Base-by-base conservation (phyloP, 2,797 vertebrate species). In the Artibeus lituratus region DNA sequence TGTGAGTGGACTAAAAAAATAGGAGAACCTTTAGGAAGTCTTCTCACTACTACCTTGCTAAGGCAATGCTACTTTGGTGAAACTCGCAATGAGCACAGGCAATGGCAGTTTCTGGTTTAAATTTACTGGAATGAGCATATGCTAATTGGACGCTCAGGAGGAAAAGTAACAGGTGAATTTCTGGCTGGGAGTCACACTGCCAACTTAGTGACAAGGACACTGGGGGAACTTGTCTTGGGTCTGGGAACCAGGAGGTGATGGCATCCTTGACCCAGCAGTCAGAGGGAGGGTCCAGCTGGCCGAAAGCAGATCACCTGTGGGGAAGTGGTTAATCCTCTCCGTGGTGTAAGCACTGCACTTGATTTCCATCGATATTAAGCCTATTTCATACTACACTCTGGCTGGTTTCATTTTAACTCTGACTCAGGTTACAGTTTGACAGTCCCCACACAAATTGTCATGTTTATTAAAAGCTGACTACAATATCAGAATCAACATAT, bases 161-260 rank as follows among this genome's bases (percentile, higher is more conserved):
- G 51, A 93, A 94, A 90, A 81, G 59, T 35, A 93, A 67, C 7
- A 22, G 67, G 90, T 55, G 35, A 53, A 80, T 83, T 91, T 96
- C 77, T 16, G n/a, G 42, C 55, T 85, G 24, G 59, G 44, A 65
- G 59, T 87, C 65, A 84, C 32, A 70, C 19, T 15, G 69, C 24
- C 5, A 59, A 42, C 37, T 10, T 84, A 65, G 89, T 84, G n/a
- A 85, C 76, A 70, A 84, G 74, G 77, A 94, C 29, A 44, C 0
- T 39, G 16, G 72, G 70, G 55, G 53, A 93, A 74, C 22, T 0
- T 90, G 87, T 72, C 84, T 32, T 11, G 22, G 51, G 29, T 67
- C 51, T 93, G 53, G 24, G 59, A 83, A 47, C 49, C 32, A 47
- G 70, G 37, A 19, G 29, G 37, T 21, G 22, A 81, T 2, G 29